phyloP scores from a whole-genome alignment of 1,140 invertebrate species.

The Pseudomyrmex dendroicus region DNA sequence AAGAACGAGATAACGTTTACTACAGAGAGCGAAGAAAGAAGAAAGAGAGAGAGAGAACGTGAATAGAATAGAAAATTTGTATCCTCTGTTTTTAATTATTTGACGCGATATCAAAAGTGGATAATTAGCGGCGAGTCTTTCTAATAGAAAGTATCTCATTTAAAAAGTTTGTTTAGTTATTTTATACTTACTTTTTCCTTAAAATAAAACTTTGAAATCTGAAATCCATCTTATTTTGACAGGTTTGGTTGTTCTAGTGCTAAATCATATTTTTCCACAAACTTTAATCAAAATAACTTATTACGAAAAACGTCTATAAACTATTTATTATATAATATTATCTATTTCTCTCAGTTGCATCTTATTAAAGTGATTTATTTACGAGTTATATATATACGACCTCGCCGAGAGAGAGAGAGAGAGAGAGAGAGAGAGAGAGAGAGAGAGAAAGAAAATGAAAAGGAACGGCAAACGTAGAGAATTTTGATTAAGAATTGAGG shows the following conservation, averaged over 20 bases:
- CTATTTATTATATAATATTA: slow-evolving; percentile 83
- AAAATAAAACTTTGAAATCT: no score
- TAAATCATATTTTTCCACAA: no score
- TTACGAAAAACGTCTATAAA: no score
- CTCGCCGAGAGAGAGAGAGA: background rate
- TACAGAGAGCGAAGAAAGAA: slow-evolving; percentile 31
- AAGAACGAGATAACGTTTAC: slow-evolving; percentile 59
- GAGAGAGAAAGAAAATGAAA: background rate
- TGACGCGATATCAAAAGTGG: slow-evolving; percentile 44
- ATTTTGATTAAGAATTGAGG: background rate
- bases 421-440: background rate
- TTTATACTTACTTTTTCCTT: no score
- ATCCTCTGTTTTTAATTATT: slow-evolving; percentile 52
- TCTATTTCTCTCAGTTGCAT: slow-evolving; percentile 81
- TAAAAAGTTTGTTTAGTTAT: no score
- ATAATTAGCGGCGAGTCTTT: slow-evolving; percentile 62
- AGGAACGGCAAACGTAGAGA: background rate
- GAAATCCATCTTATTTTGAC: no score
- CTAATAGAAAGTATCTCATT: background rate
- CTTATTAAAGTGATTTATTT: slow-evolving; percentile 83
- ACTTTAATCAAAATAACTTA: no score
- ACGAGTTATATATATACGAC: slow-evolving; percentile 63
- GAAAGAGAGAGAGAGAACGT: background rate
- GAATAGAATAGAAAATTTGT: slow-evolving; percentile 40
- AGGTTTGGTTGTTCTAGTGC: no score